Percentiles rank a stretch among this genome's conserved stretches.
Evolutionary conservation across 2,888 invertebrate species (phyloP).

Genomic region (Agrotis exclamationis): DNA sequence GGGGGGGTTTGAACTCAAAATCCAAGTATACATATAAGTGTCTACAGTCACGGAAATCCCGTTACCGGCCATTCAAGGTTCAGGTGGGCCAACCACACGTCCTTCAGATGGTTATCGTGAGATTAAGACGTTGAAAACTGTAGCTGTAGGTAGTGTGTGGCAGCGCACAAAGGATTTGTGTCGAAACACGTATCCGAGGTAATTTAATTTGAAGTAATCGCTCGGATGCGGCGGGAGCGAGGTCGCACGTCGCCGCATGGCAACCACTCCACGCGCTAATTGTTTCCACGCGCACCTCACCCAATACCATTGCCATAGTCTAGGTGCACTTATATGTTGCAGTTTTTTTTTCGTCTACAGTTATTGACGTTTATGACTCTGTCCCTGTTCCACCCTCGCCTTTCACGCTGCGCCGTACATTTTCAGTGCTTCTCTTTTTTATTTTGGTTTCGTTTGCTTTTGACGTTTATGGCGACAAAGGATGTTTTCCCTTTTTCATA

Average conservation of each 20-base stretch:
- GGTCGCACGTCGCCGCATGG: constrained; percentile 57
- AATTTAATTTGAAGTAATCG: constrained; percentile 76
- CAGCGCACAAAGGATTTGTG: constrained; percentile 58
- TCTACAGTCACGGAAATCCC: constrained; percentile 29
- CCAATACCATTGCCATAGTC: constrained; percentile 37
- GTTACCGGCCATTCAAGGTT: constrained; percentile 24
- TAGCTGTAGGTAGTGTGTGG: constrained; percentile 15
- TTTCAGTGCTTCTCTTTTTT: constrained; percentile 15
- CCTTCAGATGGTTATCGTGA: constrained; percentile 24
- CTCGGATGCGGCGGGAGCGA: constrained; percentile 62
- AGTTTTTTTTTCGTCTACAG: constrained; percentile 34
- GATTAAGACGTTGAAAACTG: constrained; percentile 22
- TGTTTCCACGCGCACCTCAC: constrained; percentile 60
- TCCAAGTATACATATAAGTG: constrained; percentile 20
- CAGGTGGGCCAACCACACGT: constrained; percentile 14
- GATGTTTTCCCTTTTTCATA: constrained; percentile 7
- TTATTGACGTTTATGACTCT: constrained; percentile 35
- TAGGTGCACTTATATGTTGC: constrained; percentile 40
- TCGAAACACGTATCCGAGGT: constrained; percentile 67
- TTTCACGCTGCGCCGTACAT: constrained; percentile 1
- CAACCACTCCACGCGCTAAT: constrained; percentile 67
- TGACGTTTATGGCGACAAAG: constrained; percentile 17
- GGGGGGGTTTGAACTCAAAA: constrained; percentile 15
- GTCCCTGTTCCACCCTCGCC: constrained; percentile 5
- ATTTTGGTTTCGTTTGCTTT: constrained; percentile 16